A percentile compares a stretch with the other conserved stretches of the same genome.
phyloP scores from a whole-genome alignment of 1,140 invertebrate species.

The Chironomus striatipennis region DNA sequence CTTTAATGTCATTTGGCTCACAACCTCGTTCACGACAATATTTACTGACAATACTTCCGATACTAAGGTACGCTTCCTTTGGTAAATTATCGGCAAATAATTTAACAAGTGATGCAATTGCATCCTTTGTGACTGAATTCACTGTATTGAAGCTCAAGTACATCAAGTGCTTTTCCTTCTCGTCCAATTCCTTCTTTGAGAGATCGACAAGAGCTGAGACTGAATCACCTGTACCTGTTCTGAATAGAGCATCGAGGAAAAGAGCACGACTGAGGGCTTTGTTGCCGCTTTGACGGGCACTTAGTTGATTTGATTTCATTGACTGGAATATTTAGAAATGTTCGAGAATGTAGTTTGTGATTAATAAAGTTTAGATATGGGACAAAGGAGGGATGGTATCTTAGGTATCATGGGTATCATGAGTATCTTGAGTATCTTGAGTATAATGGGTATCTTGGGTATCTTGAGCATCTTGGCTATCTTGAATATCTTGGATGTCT shows the following conservation, averaged over 20 bases:
- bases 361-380: too few relatives aligned
- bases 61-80: conserved; percentile 56
- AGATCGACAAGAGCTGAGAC: conserved; percentile 55
- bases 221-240: conserved; percentile 63
- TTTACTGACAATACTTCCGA: conserved; percentile 58
- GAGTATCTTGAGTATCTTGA: too few relatives aligned
- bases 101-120: conserved; percentile 34
- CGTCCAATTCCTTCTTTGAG: conserved; percentile 53
- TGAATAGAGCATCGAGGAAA: conserved; percentile 67
- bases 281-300: conserved; percentile 25
- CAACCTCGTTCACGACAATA: conserved; percentile 58
- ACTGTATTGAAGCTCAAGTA: conserved; percentile 60
- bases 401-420: too few relatives aligned
- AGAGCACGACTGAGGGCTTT: conserved; percentile 48
- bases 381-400: too few relatives aligned
- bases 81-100: conserved; percentile 42
- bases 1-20: conserved; percentile 44
- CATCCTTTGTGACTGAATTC: conserved; percentile 59
- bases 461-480: too few relatives aligned
- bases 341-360: too few relatives aligned
- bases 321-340: not conserved
- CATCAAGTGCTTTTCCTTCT: conserved; percentile 52
- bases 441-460: too few relatives aligned
- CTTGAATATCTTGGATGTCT: too few relatives aligned
- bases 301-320: not conserved